These are phyloP conservation scores for Odocoileus hemionus DNA, from an alignment of 2,113 vertebrate species.

Conservation along the genomic window DNA sequence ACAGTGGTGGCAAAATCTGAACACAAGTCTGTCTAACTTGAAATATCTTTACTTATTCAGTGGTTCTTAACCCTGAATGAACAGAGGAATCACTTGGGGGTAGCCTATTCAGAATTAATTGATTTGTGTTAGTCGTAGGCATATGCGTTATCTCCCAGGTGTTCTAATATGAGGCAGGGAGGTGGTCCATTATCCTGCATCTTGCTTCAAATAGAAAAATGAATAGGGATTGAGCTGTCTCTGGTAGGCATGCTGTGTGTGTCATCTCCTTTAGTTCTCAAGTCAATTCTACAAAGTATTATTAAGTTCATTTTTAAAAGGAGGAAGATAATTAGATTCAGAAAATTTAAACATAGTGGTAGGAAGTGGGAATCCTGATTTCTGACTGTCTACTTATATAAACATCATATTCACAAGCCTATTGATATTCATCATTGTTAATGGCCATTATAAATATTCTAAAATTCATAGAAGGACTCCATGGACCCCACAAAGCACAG, in stretches of 20 bases:
- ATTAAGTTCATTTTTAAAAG: neutral
- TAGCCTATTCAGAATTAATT: neutral
- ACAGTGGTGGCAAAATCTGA: neutral
- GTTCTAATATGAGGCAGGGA: neutral
- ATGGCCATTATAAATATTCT: neutral
- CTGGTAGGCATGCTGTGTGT: neutral
- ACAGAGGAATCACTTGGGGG: neutral
- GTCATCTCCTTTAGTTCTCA: neutral
- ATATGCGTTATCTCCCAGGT: neutral
- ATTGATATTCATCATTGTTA: neutral
- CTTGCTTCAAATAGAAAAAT: neutral
- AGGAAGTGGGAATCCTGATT: neutral
- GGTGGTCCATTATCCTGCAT: neutral
- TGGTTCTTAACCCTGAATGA: neutral
- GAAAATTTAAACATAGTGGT: neutral
- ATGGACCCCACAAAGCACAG: neutral
- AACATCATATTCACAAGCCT: neutral
- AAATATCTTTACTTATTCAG: neutral
- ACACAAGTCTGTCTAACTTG: neutral
- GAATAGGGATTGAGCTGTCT: rapidly evolving
- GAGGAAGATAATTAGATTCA: neutral
- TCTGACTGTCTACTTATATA: neutral
- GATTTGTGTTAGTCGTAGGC: neutral
- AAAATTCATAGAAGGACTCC: neutral
- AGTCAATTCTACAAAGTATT: neutral